phyloP scores from a whole-genome alignment of 2,113 vertebrate species.

The Hystrix cristata region DNA sequence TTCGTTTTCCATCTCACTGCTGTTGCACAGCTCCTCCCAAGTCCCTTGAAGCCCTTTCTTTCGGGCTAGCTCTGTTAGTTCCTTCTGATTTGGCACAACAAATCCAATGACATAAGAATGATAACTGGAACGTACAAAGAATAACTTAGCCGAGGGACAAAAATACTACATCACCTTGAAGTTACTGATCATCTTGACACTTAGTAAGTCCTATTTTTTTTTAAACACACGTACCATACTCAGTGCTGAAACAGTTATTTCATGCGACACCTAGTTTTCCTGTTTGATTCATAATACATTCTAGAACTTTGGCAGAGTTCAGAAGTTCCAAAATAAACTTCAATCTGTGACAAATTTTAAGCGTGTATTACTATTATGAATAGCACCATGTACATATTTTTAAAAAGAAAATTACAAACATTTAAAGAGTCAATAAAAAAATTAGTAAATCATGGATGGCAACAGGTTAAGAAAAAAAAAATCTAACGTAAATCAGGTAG shows the following conservation, averaged over 20 bases:
- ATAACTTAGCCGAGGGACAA: neutral
- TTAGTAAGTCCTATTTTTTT: neutral
- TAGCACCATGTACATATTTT: neutral
- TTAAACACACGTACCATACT: accelerated
- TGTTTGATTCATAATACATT: neutral
- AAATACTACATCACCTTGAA: neutral
- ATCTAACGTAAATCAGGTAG: neutral
- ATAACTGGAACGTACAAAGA: conserved; percentile 89
- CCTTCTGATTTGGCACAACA: conserved; percentile 98
- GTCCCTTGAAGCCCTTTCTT: conserved; percentile 91
- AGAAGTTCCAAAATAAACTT: neutral
- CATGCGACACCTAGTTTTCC: neutral
- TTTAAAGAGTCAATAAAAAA: neutral
- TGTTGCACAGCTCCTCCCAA: conserved; percentile 95
- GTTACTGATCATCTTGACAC: neutral
- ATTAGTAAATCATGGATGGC: neutral
- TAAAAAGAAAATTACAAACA: conserved; percentile 19
- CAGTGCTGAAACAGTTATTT: neutral
- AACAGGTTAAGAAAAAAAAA: conserved; percentile 32
- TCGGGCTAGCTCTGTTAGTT: conserved; percentile 92
- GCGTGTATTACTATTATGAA: neutral
- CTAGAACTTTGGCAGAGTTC: neutral
- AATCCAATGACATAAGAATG: conserved; percentile 97
- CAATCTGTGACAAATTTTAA: conserved; percentile 6
- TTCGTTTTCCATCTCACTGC: conserved; percentile 93